A percentile compares a stretch with the other conserved stretches of the same genome.
Evolutionary conservation across 2,888 invertebrate species (phyloP).

Genomic region (Actias luna): DNA sequence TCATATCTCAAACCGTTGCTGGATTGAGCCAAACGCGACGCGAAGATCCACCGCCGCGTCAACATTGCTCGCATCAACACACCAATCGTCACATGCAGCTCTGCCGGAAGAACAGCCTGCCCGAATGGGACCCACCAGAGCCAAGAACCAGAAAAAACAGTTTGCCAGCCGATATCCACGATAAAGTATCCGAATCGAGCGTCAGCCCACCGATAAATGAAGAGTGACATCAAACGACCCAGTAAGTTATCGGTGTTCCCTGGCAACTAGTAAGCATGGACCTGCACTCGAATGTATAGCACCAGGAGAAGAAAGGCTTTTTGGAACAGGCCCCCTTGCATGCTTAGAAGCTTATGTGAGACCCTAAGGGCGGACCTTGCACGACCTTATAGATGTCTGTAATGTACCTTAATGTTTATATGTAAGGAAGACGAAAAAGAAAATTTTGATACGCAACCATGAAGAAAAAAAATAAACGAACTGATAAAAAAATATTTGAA

Average conservation of each 20-base stretch:
- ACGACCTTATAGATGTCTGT: conserved; percentile 71
- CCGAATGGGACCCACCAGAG: conserved; percentile 76
- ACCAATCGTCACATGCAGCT: conserved; percentile 66
- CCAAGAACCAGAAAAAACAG: conserved; percentile 72
- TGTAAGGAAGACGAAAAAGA: conserved; percentile 19
- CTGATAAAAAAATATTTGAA: background rate
- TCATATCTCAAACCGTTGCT: conserved; percentile 81
- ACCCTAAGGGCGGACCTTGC: conserved; percentile 63
- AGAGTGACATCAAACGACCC: conserved; percentile 68
- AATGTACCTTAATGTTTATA: conserved; percentile 37
- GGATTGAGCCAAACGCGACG: conserved; percentile 73
- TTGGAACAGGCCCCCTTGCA: conserved; percentile 75
- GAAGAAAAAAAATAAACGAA: background rate
- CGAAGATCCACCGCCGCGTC: conserved; percentile 67
- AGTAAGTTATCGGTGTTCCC: conserved; percentile 76
- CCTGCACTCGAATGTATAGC: conserved; percentile 60
- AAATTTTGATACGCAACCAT: background rate
- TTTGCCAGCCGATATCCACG: conserved; percentile 69
- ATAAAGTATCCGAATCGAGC: conserved; percentile 54
- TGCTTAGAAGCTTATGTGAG: conserved; percentile 77
- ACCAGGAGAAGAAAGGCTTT: conserved; percentile 65
- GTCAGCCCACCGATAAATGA: conserved; percentile 58
- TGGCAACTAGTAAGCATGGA: conserved; percentile 70
- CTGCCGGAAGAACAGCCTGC: conserved; percentile 74
- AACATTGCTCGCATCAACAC: conserved; percentile 77